Conservation (phyloP, 2,113 vertebrate genomes). For the Mystacornis crossleyi region DNA sequence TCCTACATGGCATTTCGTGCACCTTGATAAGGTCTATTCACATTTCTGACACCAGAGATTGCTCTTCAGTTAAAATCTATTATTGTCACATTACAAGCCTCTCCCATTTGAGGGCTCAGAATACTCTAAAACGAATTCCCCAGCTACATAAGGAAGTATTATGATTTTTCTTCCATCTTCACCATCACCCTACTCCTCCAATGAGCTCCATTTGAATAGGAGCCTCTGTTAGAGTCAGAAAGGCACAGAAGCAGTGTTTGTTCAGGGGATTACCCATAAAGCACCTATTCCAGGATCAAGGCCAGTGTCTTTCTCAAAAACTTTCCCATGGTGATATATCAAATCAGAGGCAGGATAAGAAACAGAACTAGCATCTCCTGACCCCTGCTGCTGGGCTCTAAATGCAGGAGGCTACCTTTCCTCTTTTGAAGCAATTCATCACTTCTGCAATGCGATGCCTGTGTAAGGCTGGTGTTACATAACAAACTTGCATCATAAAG, state of each 20-base stretch:
- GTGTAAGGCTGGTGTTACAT: not conserved
- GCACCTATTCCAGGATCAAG: constrained; percentile 66
- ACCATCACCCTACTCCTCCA: constrained; percentile 42
- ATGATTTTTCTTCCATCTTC: constrained; percentile 47
- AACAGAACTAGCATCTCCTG: constrained; percentile 69
- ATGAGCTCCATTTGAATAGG: constrained; percentile 53
- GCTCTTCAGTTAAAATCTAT: constrained; percentile 64
- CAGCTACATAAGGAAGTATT: constrained; percentile 48
- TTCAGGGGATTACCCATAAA: constrained; percentile 63
- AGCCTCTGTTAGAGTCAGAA: constrained; percentile 61
- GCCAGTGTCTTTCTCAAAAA: constrained; percentile 63
- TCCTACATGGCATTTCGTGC: not conserved
- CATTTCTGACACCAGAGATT: constrained; percentile 60
- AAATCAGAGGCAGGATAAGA: constrained; percentile 58
- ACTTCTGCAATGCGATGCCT: not conserved
- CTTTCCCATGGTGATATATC: constrained; percentile 66
- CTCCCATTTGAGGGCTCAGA: not conserved
- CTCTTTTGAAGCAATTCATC: constrained; percentile 32
- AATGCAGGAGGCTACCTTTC: constrained; percentile 46
- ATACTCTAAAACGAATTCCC: constrained; percentile 21
- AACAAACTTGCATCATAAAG: not conserved
- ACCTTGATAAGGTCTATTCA: constrained; percentile 58
- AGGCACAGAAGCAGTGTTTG: constrained; percentile 63
- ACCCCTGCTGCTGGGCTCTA: constrained; percentile 62
- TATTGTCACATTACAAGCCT: constrained; percentile 35